A percentile compares a stretch with the other conserved stretches of the same genome.
These are phyloP conservation scores for Catocala fraxini DNA, from an alignment of 2,888 invertebrate genomes.

Conservation along the genomic window DNA sequence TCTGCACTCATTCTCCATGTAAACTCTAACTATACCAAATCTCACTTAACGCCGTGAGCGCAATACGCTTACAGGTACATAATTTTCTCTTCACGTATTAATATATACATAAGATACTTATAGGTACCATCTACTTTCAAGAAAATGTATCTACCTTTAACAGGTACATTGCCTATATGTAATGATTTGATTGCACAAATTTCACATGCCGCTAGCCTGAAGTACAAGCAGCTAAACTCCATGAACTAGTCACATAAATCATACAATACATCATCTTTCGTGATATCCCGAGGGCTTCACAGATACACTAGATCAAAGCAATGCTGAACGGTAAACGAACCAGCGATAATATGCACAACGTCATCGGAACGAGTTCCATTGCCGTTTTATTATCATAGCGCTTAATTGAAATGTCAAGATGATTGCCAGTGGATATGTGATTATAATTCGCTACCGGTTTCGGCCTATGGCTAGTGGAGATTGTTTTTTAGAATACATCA, in stretches of 20 bases:
- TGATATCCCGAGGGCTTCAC: slow-evolving; percentile 37
- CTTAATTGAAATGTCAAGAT: slow-evolving; percentile 65
- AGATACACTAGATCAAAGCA: slow-evolving; percentile 38
- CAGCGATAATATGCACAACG: slow-evolving; percentile 47
- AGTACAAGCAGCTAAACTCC: neutral
- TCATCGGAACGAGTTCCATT: slow-evolving; percentile 42
- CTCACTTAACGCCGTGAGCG: no score
- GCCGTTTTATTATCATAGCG: slow-evolving; percentile 34
- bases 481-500: slow-evolving; percentile 38
- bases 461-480: slow-evolving; percentile 33
- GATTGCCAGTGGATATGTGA: slow-evolving; percentile 56
- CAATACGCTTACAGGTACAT: no score
- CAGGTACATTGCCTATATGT: no score
- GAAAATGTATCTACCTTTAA: no score
- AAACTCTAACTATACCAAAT: no score
- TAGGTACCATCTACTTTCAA: no score
- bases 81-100: no score
- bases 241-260: slow-evolving; percentile 10
- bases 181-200: no score
- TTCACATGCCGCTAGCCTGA: no score
- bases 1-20: no score
- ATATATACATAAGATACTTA: no score
- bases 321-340: slow-evolving; percentile 42
- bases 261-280: slow-evolving; percentile 25
- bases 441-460: slow-evolving; percentile 62